phyloP scores from a whole-genome alignment of 2,113 vertebrate species.

The Limnothrissa miodon region DNA sequence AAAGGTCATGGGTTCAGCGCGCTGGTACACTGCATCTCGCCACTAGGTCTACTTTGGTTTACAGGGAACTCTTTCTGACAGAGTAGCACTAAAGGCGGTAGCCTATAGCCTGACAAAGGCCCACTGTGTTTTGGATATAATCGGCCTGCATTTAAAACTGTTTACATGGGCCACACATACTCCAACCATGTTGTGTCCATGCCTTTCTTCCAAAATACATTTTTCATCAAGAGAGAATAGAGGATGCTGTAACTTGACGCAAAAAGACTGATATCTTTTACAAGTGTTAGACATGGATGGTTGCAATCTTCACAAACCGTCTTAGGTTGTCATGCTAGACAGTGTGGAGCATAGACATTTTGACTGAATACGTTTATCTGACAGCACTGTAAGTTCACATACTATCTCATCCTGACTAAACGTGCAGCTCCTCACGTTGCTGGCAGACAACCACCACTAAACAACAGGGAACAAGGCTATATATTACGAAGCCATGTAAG shows the following conservation, averaged over 20 bases:
- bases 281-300: background rate
- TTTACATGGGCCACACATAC: no score
- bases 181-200: no score
- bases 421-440: background rate
- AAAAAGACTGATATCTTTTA: background rate
- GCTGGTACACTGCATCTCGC: background rate
- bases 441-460: background rate
- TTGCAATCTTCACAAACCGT: background rate
- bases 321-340: background rate
- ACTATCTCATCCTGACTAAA: background rate
- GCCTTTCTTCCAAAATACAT: no score
- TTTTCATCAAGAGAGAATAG: no score
- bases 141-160: background rate
- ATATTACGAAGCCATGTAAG: background rate
- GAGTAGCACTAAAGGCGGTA: no score
- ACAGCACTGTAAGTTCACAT: no score
- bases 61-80: background rate
- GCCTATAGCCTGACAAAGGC: no score
- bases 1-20: background rate
- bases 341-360: no score
- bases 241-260: background rate
- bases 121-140: no score
- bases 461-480: background rate
- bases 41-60: background rate
- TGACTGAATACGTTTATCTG: no score